These are phyloP conservation scores for Dicranocentrus wangi DNA, from an alignment of 2,888 invertebrate genomes.

Conservation along the genomic window DNA sequence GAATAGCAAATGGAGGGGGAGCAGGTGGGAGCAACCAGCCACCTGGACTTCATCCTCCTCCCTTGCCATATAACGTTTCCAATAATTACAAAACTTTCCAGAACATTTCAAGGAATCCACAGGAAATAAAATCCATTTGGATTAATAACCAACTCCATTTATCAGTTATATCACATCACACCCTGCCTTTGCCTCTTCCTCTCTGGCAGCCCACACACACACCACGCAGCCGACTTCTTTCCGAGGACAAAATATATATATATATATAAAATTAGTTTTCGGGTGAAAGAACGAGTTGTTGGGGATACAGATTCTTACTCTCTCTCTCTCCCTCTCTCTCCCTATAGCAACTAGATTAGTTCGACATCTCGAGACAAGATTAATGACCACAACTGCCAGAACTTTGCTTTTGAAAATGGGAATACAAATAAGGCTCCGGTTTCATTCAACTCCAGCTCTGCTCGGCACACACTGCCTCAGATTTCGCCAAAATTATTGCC, in stretches of 20 bases:
- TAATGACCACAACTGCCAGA: slow-evolving; percentile 48
- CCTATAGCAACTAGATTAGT: slow-evolving; percentile 34
- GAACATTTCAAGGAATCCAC: neutral
- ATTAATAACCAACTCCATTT: slow-evolving; percentile 5
- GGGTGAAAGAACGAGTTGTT: too few relatives aligned
- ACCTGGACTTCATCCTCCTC: neutral
- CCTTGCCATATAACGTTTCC: neutral
- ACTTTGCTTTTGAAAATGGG: slow-evolving; percentile 20
- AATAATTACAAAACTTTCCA: slow-evolving; percentile 4
- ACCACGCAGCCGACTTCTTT: too few relatives aligned
- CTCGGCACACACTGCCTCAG: too few relatives aligned
- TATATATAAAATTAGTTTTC: too few relatives aligned
- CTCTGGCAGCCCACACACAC: too few relatives aligned
- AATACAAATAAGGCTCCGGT: slow-evolving; percentile 17
- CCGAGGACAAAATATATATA: too few relatives aligned
- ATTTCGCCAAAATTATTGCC: too few relatives aligned
- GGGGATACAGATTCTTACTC: too few relatives aligned
- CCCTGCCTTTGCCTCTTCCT: too few relatives aligned
- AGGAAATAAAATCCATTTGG: slow-evolving; percentile 8
- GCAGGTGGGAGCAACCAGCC: slow-evolving; percentile 19
- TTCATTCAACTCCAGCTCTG: slow-evolving; percentile 6
- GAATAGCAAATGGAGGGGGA: neutral
- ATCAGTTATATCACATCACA: neutral
- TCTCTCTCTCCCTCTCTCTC: too few relatives aligned
- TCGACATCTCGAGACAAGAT: slow-evolving; percentile 32